Conservation (phyloP, 2,113 vertebrate genomes). For the Nothocercus julius region DNA sequence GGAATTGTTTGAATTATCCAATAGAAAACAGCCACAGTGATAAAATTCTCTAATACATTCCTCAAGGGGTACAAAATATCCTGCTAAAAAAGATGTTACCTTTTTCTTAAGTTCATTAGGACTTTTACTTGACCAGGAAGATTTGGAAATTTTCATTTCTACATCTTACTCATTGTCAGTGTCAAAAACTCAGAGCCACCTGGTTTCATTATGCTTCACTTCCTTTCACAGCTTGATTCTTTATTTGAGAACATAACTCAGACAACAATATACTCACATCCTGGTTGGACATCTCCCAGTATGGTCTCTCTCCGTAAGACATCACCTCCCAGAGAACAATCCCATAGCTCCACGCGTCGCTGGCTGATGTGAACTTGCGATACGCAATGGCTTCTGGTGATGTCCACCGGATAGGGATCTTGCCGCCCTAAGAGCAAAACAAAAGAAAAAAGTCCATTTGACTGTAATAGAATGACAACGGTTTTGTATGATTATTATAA, state of each 20-base stretch:
- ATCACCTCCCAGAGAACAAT: conserved; percentile 99
- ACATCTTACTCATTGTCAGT: not conserved
- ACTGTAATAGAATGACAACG: not conserved
- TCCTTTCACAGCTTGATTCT: conserved; percentile 67
- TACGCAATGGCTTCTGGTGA: conserved; percentile 97
- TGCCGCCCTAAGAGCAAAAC: conserved; percentile 86
- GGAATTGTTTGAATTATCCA: conserved; percentile 3
- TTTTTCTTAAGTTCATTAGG: not conserved
- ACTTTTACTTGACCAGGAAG: not conserved
- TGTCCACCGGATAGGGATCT: conserved; percentile 98
- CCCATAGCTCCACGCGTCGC: conserved; percentile 96
- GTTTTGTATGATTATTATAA: not conserved
- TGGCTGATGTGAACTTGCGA: conserved; percentile 97
- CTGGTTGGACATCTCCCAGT: conserved; percentile 99
- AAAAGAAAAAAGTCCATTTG: not conserved
- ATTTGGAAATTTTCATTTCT: not conserved
- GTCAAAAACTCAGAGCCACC: conserved; percentile 61
- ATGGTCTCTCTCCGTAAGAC: conserved; percentile 97
- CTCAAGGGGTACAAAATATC: not conserved
- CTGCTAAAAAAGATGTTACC: not conserved
- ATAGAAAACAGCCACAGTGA: not conserved
- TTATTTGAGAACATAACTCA: conserved; percentile 42
- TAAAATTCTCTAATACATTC: not conserved
- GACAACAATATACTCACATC: conserved; percentile 86
- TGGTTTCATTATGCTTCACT: conserved; percentile 59